These are phyloP conservation scores for Drosophila algonquin DNA, from an alignment of 2,888 invertebrate genomes.

Conservation along the genomic window DNA sequence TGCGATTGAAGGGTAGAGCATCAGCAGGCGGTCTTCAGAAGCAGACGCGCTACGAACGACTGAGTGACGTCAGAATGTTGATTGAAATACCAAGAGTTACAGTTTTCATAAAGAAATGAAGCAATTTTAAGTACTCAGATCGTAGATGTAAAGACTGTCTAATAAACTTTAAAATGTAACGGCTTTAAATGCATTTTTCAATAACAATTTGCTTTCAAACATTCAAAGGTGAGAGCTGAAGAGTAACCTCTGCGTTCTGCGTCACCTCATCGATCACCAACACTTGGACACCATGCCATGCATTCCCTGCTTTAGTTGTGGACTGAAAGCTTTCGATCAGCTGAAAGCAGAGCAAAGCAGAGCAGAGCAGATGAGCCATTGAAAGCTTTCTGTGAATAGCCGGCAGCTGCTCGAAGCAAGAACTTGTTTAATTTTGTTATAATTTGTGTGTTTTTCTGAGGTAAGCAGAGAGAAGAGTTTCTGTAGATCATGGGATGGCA, in stretches of 20 bases:
- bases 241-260: neutral
- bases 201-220: too few species aligned
- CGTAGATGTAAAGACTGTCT: too few species aligned
- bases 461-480: constrained; percentile 22
- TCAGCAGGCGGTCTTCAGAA: neutral
- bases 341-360: neutral
- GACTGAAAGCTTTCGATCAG: neutral
- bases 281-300: neutral
- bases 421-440: constrained; percentile 6
- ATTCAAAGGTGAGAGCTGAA: too few species aligned
- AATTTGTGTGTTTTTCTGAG: constrained; percentile 9
- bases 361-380: neutral
- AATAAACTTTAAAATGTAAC: too few species aligned
- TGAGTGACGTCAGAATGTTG: neutral
- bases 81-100: neutral
- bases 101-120: too few species aligned
- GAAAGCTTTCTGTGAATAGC: neutral
- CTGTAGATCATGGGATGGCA: neutral
- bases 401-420: neutral
- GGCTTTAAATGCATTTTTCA: too few species aligned
- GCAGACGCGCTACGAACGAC: neutral
- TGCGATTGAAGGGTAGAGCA: neutral
- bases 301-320: neutral
- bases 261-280: neutral
- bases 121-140: too few species aligned